Evolutionary conservation across 2,888 invertebrate species (phyloP).

Genomic region (Macaria liturata): DNA sequence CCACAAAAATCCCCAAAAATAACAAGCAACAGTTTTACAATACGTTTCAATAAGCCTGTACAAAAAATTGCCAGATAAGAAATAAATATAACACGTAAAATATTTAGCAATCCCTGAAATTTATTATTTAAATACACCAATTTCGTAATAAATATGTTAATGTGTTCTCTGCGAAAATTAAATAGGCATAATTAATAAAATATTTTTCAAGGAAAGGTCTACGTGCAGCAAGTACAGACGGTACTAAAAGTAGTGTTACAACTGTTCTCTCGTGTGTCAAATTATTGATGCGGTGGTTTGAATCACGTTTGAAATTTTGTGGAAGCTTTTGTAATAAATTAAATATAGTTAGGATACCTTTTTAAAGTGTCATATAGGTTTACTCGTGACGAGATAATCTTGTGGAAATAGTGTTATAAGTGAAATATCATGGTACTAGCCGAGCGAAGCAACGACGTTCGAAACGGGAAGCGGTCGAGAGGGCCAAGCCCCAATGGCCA

Average conservation of each 20-base stretch:
- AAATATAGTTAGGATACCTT: conserved; percentile 45
- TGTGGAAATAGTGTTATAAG: conserved; percentile 53
- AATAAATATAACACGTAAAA: not conserved
- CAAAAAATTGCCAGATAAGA: conserved; percentile 46
- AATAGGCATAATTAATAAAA: no score
- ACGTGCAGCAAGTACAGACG: conserved; percentile 63
- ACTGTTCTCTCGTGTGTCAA: conserved; percentile 68
- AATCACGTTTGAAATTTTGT: conserved; percentile 82
- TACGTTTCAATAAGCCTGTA: conserved; percentile 55
- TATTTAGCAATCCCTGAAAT: no score
- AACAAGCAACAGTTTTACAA: not conserved
- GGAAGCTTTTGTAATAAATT: conserved; percentile 63
- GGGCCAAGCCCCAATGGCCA: conserved; percentile 95
- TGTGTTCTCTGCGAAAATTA: no score
- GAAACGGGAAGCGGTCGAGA: conserved; percentile 94
- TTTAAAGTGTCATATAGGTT: conserved; percentile 40
- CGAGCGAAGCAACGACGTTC: conserved; percentile 92
- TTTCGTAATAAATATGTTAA: no score
- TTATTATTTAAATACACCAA: no score
- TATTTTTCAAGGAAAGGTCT: conserved; percentile 7
- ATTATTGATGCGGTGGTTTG: conserved; percentile 84
- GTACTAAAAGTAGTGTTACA: conserved; percentile 54
- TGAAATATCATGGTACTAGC: conserved; percentile 91
- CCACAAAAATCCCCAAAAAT: no score
- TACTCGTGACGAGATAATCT: conserved; percentile 35